Conservation (phyloP, 1,140 invertebrate species). For the Bombus soroeensis region DNA sequence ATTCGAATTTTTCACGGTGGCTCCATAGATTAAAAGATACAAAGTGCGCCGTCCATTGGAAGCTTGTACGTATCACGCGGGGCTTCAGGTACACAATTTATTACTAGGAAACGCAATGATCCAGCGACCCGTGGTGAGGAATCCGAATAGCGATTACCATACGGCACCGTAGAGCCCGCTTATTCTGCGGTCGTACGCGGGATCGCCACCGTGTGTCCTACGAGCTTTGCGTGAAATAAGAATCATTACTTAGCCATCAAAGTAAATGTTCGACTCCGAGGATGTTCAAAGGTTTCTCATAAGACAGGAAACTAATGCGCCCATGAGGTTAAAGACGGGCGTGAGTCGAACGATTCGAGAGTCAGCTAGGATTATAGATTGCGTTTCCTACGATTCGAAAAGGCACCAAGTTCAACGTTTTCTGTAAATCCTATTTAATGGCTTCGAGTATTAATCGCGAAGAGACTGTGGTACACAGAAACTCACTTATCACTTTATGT, state of each 20-base stretch:
- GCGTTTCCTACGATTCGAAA: constrained; percentile 11
- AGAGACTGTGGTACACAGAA: neutral
- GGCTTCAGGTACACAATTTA: constrained; percentile 52
- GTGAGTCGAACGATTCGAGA: constrained; percentile 1
- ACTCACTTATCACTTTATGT: neutral
- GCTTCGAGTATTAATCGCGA: neutral
- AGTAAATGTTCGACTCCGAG: constrained; percentile 1
- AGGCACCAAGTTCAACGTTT: neutral
- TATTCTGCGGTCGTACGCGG: constrained; percentile 41
- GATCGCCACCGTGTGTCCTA: constrained; percentile 37
- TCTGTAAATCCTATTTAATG: constrained; percentile 38
- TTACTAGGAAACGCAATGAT: constrained; percentile 65
- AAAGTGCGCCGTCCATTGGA: constrained; percentile 46
- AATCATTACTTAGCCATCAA: constrained; percentile 35
- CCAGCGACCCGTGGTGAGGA: constrained; percentile 54
- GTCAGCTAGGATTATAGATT: neutral
- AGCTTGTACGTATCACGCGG: constrained; percentile 59
- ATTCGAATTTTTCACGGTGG: constrained; percentile 50
- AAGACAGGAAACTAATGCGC: constrained; percentile 41
- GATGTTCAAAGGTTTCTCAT: neutral
- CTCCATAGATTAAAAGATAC: constrained; percentile 58
- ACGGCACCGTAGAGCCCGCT: constrained; percentile 43
- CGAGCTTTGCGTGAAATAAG: constrained; percentile 34
- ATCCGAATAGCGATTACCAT: constrained; percentile 65
- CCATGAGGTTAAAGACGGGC: neutral